A percentile compares a stretch with the other conserved stretches of the same genome.
phyloP scores from a whole-genome alignment of 30 jellyfish, hydroid and myxozoan genomes.

The Cassiopea andromeda region DNA sequence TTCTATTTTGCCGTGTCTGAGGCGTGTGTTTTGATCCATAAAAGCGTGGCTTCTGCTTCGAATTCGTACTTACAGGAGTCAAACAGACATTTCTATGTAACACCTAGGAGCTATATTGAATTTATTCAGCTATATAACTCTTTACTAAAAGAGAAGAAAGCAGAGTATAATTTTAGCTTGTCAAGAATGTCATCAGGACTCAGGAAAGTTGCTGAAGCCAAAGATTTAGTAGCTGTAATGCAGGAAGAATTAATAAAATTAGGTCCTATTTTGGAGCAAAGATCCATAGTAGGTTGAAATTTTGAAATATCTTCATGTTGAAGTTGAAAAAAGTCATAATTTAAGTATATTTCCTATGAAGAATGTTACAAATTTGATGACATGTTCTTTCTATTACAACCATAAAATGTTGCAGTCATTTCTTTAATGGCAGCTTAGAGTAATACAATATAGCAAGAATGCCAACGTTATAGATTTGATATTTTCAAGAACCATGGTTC shows the following conservation, averaged over 20 bases:
- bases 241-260: slow-evolving; percentile 64
- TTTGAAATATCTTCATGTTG: not conserved
- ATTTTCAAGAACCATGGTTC: no score
- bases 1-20: slow-evolving; percentile 44
- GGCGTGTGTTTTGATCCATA: slow-evolving; percentile 63
- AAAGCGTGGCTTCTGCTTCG: slow-evolving; percentile 58
- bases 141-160: slow-evolving; percentile 46
- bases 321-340: not conserved
- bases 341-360: no score
- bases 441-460: no score
- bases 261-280: slow-evolving; percentile 82
- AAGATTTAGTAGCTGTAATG: slow-evolving; percentile 77
- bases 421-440: no score
- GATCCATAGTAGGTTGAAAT: slow-evolving; percentile 68
- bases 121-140: slow-evolving; percentile 59
- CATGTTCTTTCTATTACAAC: no score
- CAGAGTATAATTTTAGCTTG: slow-evolving; percentile 45
- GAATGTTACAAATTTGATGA: no score
- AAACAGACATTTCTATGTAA: slow-evolving; percentile 68
- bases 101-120: slow-evolving; percentile 80
- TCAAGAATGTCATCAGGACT: slow-evolving; percentile 74
- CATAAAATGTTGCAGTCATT: no score
- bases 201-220: slow-evolving; percentile 78
- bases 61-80: slow-evolving; percentile 60
- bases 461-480: no score